Evolutionary conservation across 2,113 vertebrate species (phyloP).

Genomic region (Brienomyrus longianalis): DNA sequence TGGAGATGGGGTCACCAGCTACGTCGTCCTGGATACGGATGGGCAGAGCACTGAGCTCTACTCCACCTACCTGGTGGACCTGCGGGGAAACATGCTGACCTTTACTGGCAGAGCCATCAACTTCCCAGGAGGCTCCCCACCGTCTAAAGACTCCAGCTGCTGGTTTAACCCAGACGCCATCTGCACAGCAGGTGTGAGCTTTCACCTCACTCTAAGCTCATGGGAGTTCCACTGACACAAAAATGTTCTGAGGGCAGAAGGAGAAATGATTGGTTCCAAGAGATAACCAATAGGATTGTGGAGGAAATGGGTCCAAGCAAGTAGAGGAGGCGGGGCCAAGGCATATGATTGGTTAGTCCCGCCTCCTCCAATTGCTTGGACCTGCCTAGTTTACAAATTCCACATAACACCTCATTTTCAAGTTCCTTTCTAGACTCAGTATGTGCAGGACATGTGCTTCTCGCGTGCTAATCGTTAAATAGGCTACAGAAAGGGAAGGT

Average conservation of each 20-base stretch:
- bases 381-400: background rate
- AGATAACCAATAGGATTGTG: background rate
- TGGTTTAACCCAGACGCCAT: slow-evolving; percentile 72
- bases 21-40: slow-evolving; percentile 76
- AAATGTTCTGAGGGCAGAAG: background rate
- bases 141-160: slow-evolving; percentile 68
- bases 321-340: background rate
- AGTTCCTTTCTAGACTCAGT: background rate
- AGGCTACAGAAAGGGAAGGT: background rate
- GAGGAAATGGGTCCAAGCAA: background rate
- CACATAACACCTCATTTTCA: background rate
- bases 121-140: slow-evolving; percentile 67
- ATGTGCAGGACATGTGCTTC: no score
- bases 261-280: background rate
- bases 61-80: slow-evolving; percentile 65
- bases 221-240: background rate
- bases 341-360: background rate
- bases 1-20: slow-evolving; percentile 63
- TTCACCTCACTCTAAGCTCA: background rate
- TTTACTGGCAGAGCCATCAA: slow-evolving; percentile 60
- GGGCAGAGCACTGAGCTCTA: slow-evolving; percentile 59
- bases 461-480: background rate
- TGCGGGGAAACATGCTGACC: slow-evolving; percentile 48
- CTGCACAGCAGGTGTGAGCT: slow-evolving; percentile 69
- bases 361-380: background rate